phyloP scores from a whole-genome alignment of 2,888 invertebrate species.

The Eilema sororculum region DNA sequence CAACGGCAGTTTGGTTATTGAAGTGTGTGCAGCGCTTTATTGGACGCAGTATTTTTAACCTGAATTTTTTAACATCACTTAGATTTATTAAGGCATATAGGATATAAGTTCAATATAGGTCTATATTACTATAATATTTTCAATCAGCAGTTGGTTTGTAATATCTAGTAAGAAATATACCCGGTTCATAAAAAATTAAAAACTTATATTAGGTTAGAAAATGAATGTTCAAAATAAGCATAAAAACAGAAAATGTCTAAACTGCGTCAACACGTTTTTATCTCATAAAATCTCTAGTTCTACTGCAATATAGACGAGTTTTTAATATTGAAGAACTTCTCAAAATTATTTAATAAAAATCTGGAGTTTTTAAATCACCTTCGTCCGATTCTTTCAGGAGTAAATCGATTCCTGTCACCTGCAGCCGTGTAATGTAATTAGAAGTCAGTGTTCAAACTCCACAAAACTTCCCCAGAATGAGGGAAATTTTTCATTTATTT shows the following conservation, averaged over 20 bases:
- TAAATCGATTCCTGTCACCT: slow-evolving; percentile 56
- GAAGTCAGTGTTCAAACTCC: slow-evolving; percentile 25
- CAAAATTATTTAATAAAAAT: slow-evolving; percentile 15
- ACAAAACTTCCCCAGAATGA: background rate
- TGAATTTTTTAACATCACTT: no score
- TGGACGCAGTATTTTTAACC: background rate
- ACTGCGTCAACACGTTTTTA: background rate
- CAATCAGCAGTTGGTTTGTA: no score
- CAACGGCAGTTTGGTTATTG: background rate
- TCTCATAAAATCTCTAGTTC: background rate
- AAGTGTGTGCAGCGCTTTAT: background rate
- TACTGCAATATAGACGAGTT: background rate
- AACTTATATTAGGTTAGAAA: no score
- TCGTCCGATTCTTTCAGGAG: slow-evolving; percentile 33
- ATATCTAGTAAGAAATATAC: no score
- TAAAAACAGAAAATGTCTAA: background rate
- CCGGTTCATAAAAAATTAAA: no score
- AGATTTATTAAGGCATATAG: no score
- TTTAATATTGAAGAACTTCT: background rate
- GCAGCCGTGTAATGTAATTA: slow-evolving; percentile 55
- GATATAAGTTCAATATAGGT: no score
- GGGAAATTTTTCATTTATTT: background rate
- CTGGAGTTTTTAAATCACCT: slow-evolving; percentile 16
- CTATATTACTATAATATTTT: no score
- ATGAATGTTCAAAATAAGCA: background rate